A percentile compares a stretch with the other conserved stretches of the same genome.
Conservation (phyloP, 2,888 invertebrate genomes). For the Cancer borealis region DNA sequence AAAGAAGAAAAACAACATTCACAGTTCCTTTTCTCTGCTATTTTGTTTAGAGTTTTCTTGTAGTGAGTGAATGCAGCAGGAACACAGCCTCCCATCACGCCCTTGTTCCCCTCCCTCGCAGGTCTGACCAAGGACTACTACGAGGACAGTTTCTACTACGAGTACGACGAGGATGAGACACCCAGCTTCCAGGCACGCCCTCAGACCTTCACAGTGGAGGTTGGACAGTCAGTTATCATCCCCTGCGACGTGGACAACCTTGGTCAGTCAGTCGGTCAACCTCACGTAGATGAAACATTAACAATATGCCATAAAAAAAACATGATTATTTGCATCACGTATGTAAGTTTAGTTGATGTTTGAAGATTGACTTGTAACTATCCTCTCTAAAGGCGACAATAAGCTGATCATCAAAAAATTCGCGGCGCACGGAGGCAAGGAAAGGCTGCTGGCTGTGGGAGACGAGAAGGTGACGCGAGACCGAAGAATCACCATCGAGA, state of each 20-base stretch:
- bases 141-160: conserved; percentile 41
- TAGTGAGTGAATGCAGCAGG: neutral
- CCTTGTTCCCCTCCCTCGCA: neutral
- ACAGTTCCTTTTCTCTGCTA: neutral
- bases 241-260: conserved; percentile 87
- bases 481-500: conserved; percentile 60
- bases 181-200: conserved; percentile 85
- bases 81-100: neutral
- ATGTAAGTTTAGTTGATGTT: neutral
- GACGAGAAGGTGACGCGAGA: conserved; percentile 65
- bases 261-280: conserved; percentile 28
- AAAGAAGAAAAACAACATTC: neutral
- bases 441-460: conserved; percentile 60
- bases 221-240: conserved; percentile 88
- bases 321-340: neutral
- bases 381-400: conserved; percentile 56
- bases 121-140: conserved; percentile 45
- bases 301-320: neutral
- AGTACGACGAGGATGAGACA: conserved; percentile 7
- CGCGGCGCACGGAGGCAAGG: conserved; percentile 50
- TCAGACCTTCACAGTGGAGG: conserved; percentile 88
- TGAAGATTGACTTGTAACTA: neutral
- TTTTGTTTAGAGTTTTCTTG: neutral
- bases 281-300: neutral
- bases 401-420: conserved; percentile 71